Base-by-base conservation (phyloP, 2,113 vertebrate species). In the Acrocephalus kingi region DNA sequence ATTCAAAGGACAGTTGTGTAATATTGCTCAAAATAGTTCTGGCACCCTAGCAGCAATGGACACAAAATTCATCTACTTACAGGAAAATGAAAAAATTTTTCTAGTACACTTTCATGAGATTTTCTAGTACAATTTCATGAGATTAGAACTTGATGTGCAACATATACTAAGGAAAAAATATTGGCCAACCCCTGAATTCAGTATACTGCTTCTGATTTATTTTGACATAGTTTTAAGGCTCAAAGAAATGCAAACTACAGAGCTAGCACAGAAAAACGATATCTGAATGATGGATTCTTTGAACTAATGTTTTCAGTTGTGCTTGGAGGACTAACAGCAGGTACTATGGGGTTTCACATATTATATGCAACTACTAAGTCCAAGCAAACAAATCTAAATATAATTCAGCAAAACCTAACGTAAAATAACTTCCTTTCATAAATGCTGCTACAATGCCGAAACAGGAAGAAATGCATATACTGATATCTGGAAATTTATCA, bases 1-100 rank as follows among this genome's bases (percentile, higher is more conserved):
- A 97, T 98, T 98, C 87, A 85, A 97, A 97, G 93, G 62, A 91
- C 67, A 91, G 39, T 96, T 89, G 64, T 96, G 81, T 91, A 96
- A 95, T 96, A 90, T 68, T 67, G 62, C 89, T 74, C 75, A 89
- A 96, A 97, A 97, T 89, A 96, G 71, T 94, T 85, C 20, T 2
- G 3, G 37, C 74, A 94, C 89, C 91, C 62, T 82, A 83, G 66
- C 64, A 92, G 92, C 67, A 96, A 94, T 72, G 58, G 87, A 93
- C 49, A 56, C 9, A 91, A 90, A 97, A 94, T 90, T 84, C 96
- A 93, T 95, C 90, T 95, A 95, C 72, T 85, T 91, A 78, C 23
- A 71, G 56, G 49, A 24, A 72, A 61, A 67, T 19, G 6, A 81
- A 83, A 77, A 86, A 59, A 51, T 35, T 79, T 7, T 64, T 91